Evolutionary conservation across 1,140 invertebrate genomes (phyloP), one percentile per base, ranked within the genome.

Genomic region (Drosophila lacteicornis): DNA sequence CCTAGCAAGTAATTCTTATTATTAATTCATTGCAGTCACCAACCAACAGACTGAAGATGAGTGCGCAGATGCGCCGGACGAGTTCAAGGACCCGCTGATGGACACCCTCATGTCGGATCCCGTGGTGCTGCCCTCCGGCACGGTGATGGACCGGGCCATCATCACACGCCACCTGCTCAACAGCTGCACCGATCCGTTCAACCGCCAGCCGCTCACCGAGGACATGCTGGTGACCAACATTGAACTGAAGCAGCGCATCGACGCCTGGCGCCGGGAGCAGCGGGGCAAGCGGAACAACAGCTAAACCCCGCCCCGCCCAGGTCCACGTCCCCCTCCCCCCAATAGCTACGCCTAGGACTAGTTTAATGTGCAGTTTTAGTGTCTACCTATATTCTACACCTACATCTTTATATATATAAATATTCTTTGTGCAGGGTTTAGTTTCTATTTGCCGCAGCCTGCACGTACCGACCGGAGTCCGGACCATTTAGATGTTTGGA

Each of bases 51-150:
- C 95, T 78, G 96, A 97, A 88, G 97, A 98, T 74, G 98, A 99
- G 93, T 98, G 96, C 91, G 97, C 97, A 33, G 98, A 99, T 93
- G 98, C 98, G 46, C 99, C 99, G 1, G 98, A 99, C 79, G 98
- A 99, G 93, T 99, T 99, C 93, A 96, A 96, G 93, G 98, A 99
- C 95, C 98, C 98, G 0, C 93, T 99, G 2, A 99, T 99, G 98
- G 98, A 98, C 90, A 99, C 98, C 0, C 93, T 99, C 19, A 99
- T 99, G 98, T 96, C 96, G 2, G 98, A 99, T 93, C 99, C 99
- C 3, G 98, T 99, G 0, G 94, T 96, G 65, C 94, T 99, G 68
- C 98, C 98, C 11, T 98, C 98, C 62, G 98, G 98, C 63, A 97
- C 97, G 83, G 93, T 99, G 3, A 99, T 99, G 98, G 98, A 99